These are phyloP conservation scores for Toxotes chatareus DNA, from an alignment of 2,113 vertebrate genomes.

Conservation along the genomic window DNA sequence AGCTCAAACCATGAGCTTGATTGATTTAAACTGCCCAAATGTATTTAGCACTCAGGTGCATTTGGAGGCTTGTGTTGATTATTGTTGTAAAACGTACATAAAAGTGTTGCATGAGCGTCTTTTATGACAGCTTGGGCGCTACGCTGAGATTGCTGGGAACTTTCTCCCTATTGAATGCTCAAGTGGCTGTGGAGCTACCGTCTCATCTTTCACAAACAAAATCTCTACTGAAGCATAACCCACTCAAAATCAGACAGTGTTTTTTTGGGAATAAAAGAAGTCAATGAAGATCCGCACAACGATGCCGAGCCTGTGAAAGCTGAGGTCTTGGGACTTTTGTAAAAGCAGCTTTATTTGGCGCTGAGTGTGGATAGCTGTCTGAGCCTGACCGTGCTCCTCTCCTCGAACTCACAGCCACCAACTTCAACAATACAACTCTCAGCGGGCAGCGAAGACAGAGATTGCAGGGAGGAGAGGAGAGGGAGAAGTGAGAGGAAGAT, in stretches of 20 bases:
- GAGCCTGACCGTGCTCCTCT: conserved; percentile 45
- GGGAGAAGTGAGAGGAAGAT: neutral
- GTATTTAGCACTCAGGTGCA: neutral
- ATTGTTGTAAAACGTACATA: neutral
- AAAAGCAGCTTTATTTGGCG: conserved; percentile 25
- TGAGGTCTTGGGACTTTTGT: conserved; percentile 24
- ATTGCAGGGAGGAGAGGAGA: conserved; percentile 11
- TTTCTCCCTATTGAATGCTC: neutral
- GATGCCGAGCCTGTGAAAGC: conserved; percentile 18
- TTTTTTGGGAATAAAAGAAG: conserved; percentile 25
- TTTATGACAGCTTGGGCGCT: conserved; percentile 1
- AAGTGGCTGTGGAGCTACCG: conserved; percentile 1
- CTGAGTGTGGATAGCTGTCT: conserved; percentile 1
- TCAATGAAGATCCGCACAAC: conserved; percentile 9
- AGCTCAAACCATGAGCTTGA: neutral
- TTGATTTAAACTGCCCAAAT: no score
- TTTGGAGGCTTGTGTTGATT: neutral
- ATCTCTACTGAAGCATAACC: conserved; percentile 10
- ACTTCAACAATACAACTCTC: conserved; percentile 36
- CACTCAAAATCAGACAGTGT: neutral
- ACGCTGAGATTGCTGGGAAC: neutral
- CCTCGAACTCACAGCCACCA: conserved; percentile 60
- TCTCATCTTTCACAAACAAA: conserved; percentile 25
- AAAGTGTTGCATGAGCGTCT: neutral
- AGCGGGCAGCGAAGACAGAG: conserved; percentile 12